These are phyloP conservation scores for Sebastes diaconus DNA, from an alignment of 2,797 vertebrate genomes.

Conservation along the genomic window DNA sequence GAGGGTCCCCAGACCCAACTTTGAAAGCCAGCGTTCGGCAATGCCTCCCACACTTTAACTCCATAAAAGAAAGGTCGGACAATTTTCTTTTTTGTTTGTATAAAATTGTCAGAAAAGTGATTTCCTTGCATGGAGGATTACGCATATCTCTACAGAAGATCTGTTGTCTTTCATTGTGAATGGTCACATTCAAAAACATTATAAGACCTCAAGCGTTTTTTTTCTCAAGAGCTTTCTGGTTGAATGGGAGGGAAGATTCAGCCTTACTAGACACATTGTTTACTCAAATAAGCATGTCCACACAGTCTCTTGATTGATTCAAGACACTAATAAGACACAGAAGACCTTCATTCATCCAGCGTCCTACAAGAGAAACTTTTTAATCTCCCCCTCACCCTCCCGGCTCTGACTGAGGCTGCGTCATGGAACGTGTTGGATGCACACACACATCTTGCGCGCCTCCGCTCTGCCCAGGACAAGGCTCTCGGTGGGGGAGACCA, in stretches of 20 bases:
- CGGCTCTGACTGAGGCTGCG: conserved; percentile 37
- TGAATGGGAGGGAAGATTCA: not conserved
- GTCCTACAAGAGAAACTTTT: conserved; percentile 29
- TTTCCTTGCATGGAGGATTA: not conserved
- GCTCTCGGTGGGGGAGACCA: conserved; percentile 69
- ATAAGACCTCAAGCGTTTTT: not conserved
- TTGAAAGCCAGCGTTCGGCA: not conserved
- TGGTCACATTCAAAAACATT: not conserved
- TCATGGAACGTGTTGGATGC: conserved; percentile 56
- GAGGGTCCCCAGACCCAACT: no score
- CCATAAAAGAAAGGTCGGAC: not conserved
- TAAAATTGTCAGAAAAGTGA: not conserved
- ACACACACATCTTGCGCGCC: conserved; percentile 50
- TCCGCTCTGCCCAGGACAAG: conserved; percentile 66
- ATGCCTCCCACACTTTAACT: not conserved
- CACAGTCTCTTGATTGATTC: not conserved
- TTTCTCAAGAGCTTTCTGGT: not conserved
- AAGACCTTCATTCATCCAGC: conserved; percentile 24
- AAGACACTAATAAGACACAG: conserved; percentile 4
- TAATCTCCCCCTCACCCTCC: conserved; percentile 35
- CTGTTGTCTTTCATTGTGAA: not conserved
- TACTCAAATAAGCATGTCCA: conserved; percentile 2
- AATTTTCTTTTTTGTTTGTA: not conserved
- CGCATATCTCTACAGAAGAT: not conserved
- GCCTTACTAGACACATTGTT: conserved; percentile 7